Evolutionary conservation across 2,113 vertebrate species (phyloP).

Genomic region (Albula goreensis): DNA sequence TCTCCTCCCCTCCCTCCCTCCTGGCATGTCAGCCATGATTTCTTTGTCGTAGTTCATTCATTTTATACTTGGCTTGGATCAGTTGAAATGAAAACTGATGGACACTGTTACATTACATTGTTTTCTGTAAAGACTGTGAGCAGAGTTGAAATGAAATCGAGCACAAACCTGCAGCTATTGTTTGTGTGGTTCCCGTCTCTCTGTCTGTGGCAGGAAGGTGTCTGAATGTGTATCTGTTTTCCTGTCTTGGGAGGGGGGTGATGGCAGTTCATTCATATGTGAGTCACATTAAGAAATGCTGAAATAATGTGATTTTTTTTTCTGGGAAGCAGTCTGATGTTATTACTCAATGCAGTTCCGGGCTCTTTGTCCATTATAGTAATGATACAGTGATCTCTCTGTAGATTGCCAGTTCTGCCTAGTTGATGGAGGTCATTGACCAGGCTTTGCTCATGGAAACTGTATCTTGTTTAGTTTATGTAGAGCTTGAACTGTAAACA

Average conservation of each 20-base stretch:
- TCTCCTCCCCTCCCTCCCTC: neutral
- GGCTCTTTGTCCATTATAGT: neutral
- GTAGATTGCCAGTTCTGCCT: neutral
- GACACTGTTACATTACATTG: too few relatives aligned
- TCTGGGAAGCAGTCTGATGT: neutral
- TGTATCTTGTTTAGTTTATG: neutral
- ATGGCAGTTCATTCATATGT: neutral
- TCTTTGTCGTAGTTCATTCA: too few relatives aligned
- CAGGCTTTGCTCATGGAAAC: neutral
- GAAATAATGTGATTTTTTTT: neutral
- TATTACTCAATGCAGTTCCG: neutral
- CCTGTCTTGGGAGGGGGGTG: too few relatives aligned
- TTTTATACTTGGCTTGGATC: too few relatives aligned
- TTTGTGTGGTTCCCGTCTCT: neutral
- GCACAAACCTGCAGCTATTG: too few relatives aligned
- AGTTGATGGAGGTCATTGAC: neutral
- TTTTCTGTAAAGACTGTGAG: neutral
- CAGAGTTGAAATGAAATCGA: neutral
- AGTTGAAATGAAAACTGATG: too few relatives aligned
- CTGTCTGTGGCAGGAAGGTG: neutral
- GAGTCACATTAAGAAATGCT: neutral
- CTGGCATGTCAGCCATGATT: too few relatives aligned
- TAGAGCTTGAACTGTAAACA: neutral
- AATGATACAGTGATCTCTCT: too few relatives aligned
- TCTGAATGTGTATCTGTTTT: too few relatives aligned